Base-by-base conservation (phyloP, 1,140 invertebrate genomes). In the Bombus fervidus region DNA sequence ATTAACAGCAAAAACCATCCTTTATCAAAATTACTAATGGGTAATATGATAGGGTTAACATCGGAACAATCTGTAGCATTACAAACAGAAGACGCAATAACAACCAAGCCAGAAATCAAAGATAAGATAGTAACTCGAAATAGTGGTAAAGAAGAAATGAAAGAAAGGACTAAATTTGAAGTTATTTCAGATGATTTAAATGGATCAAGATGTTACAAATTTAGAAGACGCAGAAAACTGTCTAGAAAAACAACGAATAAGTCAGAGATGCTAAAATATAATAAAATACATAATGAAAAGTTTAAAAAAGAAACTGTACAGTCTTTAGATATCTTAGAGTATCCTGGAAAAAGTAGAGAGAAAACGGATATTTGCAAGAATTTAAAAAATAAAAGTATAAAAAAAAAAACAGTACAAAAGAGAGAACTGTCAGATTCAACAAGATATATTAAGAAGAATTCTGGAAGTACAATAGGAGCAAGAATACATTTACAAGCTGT, bases 11-110 rank as follows among this genome's bases (percentile, higher is more conserved):
- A 93, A 31, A 91, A 88, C 77, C 93, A 94, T 84, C 94, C 94
- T 10, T 90, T 94, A 68, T 94, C 94, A 0, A 93, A 95, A 69
- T 83, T 95, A 41, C 53, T 95, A n/a, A 95, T 95, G 66, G 92
- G 92, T 10, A 93, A 93, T 64, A 92, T 95, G 74, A 95, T 95
- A 68, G 94, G 94, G 12, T 66, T 94, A 47, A 91, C 92, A 4
- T 87, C 84, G 2, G 89, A 93, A 53, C 92, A 94, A 83, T 88
- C 91, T 41, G 76, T 86, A 59, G 83, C 47, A 41, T 86, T 84
- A 37, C 59, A 86, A 10, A 28, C 62, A 8, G 28, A 69, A 12
- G 43, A 87, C 3, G 15, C 22, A 25, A 18, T 59, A 1, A 68
- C 34, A 31, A 25, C 43, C 2, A 31, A 87, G 8, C 15, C 59